These are phyloP conservation scores for Cepaea hortensis DNA, from an alignment of 2,888 invertebrate genomes.

Conservation along the genomic window DNA sequence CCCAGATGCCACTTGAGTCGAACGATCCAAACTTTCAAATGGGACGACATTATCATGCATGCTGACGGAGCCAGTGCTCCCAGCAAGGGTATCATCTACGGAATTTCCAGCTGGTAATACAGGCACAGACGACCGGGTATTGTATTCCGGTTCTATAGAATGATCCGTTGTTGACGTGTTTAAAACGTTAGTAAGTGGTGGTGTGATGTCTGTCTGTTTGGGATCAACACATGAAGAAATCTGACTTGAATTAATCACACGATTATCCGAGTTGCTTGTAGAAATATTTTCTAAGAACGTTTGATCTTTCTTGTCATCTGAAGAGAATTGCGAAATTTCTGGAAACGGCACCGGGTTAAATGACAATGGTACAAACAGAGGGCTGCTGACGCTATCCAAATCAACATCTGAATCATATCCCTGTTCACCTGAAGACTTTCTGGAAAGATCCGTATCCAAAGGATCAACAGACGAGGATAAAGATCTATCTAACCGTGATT, in stretches of 20 bases:
- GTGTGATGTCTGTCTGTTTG: not conserved
- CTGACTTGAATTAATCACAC: not conserved
- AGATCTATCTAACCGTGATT: not conserved
- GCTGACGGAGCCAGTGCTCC: not conserved
- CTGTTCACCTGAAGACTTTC: not conserved
- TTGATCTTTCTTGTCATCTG: not conserved
- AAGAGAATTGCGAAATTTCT: not conserved
- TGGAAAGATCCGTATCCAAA: not conserved
- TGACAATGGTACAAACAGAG: conserved; percentile 16
- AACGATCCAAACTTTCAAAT: conserved; percentile 20
- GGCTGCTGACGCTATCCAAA: conserved; percentile 6
- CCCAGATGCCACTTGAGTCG: conserved; percentile 11
- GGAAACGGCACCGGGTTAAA: conserved; percentile 32
- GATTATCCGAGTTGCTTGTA: not conserved
- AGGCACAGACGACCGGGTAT: not conserved
- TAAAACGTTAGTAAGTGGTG: not conserved
- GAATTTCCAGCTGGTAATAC: not conserved
- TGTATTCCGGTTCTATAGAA: not conserved
- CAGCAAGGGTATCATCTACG: not conserved
- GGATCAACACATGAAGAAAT: not conserved
- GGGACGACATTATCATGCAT: conserved; percentile 6
- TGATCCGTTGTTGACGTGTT: not conserved
- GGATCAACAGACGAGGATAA: not conserved
- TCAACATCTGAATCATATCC: conserved; percentile 12
- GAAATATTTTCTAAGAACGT: not conserved